Percentiles rank a stretch among this genome's conserved stretches.
phyloP scores from a whole-genome alignment of 2,888 invertebrate species.

The Dryadula phaetusa region DNA sequence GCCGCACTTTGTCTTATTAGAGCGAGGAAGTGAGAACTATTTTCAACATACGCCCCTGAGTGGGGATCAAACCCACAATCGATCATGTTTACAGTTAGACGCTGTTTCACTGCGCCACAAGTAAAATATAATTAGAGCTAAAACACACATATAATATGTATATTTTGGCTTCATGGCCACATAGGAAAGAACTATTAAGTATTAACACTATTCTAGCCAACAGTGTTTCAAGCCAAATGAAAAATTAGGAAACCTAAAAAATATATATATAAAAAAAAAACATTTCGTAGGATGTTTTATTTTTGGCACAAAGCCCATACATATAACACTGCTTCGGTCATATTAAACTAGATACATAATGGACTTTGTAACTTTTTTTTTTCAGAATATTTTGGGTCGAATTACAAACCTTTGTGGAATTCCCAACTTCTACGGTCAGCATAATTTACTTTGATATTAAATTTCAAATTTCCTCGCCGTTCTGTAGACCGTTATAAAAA shows the following conservation, averaged over 20 bases:
- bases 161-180: neutral
- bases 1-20: too few species aligned
- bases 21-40: too few species aligned
- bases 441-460: conserved; percentile 35
- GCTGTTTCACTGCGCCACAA: too few species aligned
- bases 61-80: too few species aligned
- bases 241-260: neutral
- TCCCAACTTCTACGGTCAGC: conserved; percentile 32
- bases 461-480: conserved; percentile 39
- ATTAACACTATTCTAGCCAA: neutral
- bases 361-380: conserved; percentile 5
- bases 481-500: conserved; percentile 40
- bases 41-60: too few species aligned
- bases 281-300: neutral
- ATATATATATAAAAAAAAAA: too few species aligned
- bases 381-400: neutral
- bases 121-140: too few species aligned
- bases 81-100: too few species aligned
- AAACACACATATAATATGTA: too few species aligned
- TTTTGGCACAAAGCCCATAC: neutral
- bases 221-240: neutral
- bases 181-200: neutral
- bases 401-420: conserved; percentile 27
- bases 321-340: neutral
- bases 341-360: neutral